Percentiles rank a stretch among this genome's conserved stretches.
Evolutionary conservation across 2,797 vertebrate genomes (phyloP).

Genomic region (Poeciliopsis infans): DNA sequence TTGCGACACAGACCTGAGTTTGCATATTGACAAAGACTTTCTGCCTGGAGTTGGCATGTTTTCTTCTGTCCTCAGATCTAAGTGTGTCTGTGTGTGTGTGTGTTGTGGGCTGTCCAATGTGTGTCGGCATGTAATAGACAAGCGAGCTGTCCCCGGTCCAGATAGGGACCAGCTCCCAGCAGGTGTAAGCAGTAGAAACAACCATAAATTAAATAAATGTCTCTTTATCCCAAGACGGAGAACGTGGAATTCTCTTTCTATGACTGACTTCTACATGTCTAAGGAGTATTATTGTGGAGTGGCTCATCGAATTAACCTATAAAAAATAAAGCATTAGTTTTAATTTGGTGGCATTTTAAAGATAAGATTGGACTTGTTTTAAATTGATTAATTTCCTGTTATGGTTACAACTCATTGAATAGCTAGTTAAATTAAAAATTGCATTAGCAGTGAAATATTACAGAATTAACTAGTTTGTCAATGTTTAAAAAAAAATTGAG

Average conservation of each 20-base stretch:
- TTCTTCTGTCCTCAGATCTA: neutral
- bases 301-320: neutral
- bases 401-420: neutral
- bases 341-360: neutral
- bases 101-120: neutral
- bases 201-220: neutral
- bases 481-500: constrained; percentile 47
- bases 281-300: neutral
- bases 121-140: neutral
- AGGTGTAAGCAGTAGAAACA: neutral
- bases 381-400: neutral
- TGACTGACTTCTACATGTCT: neutral
- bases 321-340: neutral
- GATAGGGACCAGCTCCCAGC: neutral
- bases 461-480: constrained; percentile 57
- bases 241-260: neutral
- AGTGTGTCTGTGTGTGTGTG: neutral
- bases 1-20: neutral
- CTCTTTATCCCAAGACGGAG: neutral
- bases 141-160: neutral
- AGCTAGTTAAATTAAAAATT: neutral
- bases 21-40: neutral
- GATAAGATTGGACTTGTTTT: neutral
- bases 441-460: constrained; percentile 45
- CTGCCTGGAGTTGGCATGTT: neutral